Conservation (phyloP, 2,888 invertebrate genomes). For the Theretra japonica region DNA sequence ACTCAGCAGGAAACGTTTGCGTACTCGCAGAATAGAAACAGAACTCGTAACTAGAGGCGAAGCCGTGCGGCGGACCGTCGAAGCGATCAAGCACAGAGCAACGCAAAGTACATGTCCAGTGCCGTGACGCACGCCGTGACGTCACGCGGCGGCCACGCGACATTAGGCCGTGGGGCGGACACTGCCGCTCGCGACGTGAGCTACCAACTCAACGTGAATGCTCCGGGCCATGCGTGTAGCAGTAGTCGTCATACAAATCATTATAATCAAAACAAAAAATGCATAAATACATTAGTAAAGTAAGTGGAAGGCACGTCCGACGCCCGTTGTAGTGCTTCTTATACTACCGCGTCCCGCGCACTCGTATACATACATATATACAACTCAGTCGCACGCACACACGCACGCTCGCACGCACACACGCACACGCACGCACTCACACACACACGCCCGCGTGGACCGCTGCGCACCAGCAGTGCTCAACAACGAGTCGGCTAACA, state of each 20-base stretch:
- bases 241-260: conserved; percentile 48
- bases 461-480: too few relatives aligned
- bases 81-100: conserved; percentile 8
- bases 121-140: background rate
- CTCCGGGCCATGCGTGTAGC: conserved; percentile 51
- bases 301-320: conserved; percentile 69
- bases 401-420: conserved; percentile 33
- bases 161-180: conserved; percentile 38
- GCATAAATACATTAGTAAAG: conserved; percentile 71
- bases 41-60: conserved; percentile 16
- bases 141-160: conserved; percentile 31
- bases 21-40: conserved; percentile 5
- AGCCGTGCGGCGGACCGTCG: conserved; percentile 15
- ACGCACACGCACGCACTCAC: background rate
- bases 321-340: conserved; percentile 68
- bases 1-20: conserved; percentile 21
- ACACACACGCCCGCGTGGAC: background rate
- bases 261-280: conserved; percentile 62
- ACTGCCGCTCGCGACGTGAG: conserved; percentile 51
- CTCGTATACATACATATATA: conserved; percentile 57
- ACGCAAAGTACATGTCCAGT: background rate
- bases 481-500: too few relatives aligned
- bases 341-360: conserved; percentile 64
- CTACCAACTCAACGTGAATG: conserved; percentile 70
- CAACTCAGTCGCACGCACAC: conserved; percentile 42